A percentile compares a stretch with the other conserved stretches of the same genome.
These are phyloP conservation scores for Bombus picipes DNA, from an alignment of 1,140 invertebrate genomes.

Conservation along the genomic window DNA sequence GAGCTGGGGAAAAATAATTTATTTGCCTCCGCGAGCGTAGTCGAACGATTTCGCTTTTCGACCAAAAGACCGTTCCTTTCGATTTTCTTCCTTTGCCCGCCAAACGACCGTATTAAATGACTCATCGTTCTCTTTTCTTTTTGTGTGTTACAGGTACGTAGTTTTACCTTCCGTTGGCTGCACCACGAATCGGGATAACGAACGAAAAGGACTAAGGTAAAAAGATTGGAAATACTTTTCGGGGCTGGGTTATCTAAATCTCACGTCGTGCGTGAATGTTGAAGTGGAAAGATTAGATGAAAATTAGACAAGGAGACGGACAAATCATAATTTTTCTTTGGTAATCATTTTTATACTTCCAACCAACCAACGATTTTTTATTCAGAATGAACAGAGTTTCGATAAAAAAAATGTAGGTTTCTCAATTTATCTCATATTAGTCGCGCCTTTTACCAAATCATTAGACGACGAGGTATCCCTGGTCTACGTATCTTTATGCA, in stretches of 20 bases:
- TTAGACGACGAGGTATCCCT: too few species aligned
- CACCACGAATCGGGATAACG: neutral
- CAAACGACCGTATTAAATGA: constrained; percentile 38
- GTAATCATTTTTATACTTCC: neutral
- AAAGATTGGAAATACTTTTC: neutral
- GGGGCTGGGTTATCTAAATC: neutral
- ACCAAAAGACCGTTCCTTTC: constrained; percentile 9
- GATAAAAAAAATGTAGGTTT: too few species aligned
- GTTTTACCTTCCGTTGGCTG: neutral
- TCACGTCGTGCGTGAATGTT: neutral
- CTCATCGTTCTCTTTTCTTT: constrained; percentile 12
- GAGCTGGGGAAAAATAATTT: constrained; percentile 30
- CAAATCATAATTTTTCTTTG: neutral
- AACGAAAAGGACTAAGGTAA: constrained; percentile 8
- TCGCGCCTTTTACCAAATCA: too few species aligned
- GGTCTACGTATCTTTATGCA: too few species aligned
- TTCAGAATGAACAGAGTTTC: too few species aligned
- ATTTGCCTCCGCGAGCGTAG: constrained; percentile 29
- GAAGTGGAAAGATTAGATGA: neutral
- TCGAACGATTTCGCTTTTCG: constrained; percentile 11
- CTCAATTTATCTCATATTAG: too few species aligned
- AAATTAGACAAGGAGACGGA: too few species aligned
- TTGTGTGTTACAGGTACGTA: constrained; percentile 66
- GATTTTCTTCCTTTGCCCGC: constrained; percentile 5
- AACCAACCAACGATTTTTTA: too few species aligned